Percentiles rank a stretch among this genome's conserved stretches.
These are phyloP conservation scores for Magallana gigas DNA, from an alignment of 1,140 invertebrate species.

Conservation along the genomic window DNA sequence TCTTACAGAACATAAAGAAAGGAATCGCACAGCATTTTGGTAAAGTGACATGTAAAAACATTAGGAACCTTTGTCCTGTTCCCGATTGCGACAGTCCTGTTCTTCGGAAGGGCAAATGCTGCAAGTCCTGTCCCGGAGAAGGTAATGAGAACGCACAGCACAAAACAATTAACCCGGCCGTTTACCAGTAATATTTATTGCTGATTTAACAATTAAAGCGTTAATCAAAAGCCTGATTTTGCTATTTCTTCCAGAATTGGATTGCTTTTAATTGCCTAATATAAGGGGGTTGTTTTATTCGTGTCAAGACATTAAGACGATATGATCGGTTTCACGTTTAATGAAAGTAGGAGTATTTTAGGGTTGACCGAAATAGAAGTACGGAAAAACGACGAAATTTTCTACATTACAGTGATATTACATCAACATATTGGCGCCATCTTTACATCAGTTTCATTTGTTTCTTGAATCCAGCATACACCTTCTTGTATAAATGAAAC, in stretches of 20 bases:
- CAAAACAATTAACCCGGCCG: not conserved
- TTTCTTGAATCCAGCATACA: no score
- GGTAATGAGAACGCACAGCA: not conserved
- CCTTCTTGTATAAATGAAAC: no score
- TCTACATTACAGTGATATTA: not conserved
- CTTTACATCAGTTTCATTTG: not conserved
- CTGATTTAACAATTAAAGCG: not conserved
- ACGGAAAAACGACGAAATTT: not conserved
- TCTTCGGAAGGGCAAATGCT: conserved; percentile 29
- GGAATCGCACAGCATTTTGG: conserved; percentile 41
- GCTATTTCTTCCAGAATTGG: conserved; percentile 1
- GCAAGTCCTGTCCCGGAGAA: conserved; percentile 36
- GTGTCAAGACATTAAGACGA: conserved; percentile 16
- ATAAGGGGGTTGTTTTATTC: not conserved
- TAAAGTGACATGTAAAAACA: conserved; percentile 39
- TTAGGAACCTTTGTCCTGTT: conserved; percentile 38
- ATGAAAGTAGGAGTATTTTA: not conserved
- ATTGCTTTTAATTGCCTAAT: not conserved
- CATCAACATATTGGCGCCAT: not conserved
- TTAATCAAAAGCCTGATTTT: not conserved
- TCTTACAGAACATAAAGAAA: conserved; percentile 40
- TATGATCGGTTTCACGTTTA: not conserved
- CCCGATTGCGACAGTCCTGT: conserved; percentile 34
- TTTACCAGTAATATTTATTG: not conserved
- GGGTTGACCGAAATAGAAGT: not conserved